phyloP scores from a whole-genome alignment of 2,113 vertebrate genomes.

The Miniopterus natalensis region DNA sequence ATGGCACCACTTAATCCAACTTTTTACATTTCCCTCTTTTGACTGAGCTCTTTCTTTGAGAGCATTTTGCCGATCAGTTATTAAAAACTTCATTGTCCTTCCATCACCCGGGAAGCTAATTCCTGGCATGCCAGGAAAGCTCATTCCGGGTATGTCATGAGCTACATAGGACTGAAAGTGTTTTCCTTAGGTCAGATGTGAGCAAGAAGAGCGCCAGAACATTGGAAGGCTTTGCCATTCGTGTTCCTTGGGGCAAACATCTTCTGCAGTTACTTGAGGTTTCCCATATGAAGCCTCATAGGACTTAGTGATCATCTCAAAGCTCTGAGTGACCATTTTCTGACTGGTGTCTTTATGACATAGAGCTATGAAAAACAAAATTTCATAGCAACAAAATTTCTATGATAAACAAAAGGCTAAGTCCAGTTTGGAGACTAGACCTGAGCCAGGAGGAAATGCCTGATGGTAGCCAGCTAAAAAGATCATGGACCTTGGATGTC shows the following conservation, averaged over 20 bases:
- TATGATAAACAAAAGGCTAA: not conserved
- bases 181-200: not conserved
- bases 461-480: not conserved
- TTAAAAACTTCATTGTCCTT: not conserved
- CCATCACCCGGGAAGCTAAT: not conserved
- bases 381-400: not conserved
- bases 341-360: not conserved
- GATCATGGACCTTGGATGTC: not conserved
- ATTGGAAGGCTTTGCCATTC: not conserved
- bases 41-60: too few relatives aligned
- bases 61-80: not conserved
- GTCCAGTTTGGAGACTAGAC: not conserved
- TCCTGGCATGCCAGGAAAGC: not conserved
- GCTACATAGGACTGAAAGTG: not conserved
- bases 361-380: not conserved
- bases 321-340: not conserved
- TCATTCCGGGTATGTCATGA: not conserved
- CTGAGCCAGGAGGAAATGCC: not conserved
- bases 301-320: not conserved
- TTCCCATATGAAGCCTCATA: not conserved
- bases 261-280: not conserved
- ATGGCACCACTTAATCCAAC: too few relatives aligned
- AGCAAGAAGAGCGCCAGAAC: not conserved
- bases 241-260: not conserved
- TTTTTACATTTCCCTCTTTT: not conserved